These are phyloP conservation scores for Drosophila albomicans DNA, from an alignment of 1,140 invertebrate genomes.

Conservation along the genomic window DNA sequence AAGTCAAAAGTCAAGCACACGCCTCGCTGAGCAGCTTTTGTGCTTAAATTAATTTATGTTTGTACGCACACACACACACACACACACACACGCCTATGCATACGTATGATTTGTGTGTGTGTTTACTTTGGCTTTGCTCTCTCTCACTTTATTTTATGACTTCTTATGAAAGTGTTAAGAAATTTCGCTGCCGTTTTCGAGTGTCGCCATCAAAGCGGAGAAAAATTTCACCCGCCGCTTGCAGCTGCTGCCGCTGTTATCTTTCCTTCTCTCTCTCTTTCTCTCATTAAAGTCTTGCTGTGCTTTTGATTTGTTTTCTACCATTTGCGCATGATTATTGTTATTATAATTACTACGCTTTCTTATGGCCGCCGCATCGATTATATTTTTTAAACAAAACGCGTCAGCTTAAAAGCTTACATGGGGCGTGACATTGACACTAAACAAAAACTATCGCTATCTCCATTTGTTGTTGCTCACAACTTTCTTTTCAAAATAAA, in stretches of 20 bases:
- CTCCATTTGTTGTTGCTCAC: conserved; percentile 15
- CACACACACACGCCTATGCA: not conserved
- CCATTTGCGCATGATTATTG: conserved; percentile 71
- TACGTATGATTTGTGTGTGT: not conserved
- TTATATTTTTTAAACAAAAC: conserved; percentile 56
- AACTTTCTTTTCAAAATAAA: conserved; percentile 70
- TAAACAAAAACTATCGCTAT: conserved; percentile 54
- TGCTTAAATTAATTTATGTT: conserved; percentile 69
- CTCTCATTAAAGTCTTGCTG: conserved; percentile 9
- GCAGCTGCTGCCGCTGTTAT: conserved; percentile 4
- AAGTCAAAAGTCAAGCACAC: conserved; percentile 51
- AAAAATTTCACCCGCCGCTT: conserved; percentile 71
- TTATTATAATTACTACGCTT: conserved; percentile 70
- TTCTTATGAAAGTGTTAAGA: conserved; percentile 80
- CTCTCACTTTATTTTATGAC: conserved; percentile 54
- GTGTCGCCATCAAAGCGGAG: conserved; percentile 46
- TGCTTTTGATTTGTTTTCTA: conserved; percentile 62
- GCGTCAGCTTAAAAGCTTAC: conserved; percentile 35
- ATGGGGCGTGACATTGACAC: conserved; percentile 73
- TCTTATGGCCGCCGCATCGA: conserved; percentile 54
- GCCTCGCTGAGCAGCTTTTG: conserved; percentile 65
- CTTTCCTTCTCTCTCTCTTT: conserved; percentile 10
- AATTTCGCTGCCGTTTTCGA: conserved; percentile 64
- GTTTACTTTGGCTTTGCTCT: conserved; percentile 20
- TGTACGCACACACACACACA: not conserved